Percentiles rank a stretch among this genome's conserved stretches.
These are phyloP conservation scores for Sacculina carcini DNA, from an alignment of 2,888 invertebrate genomes.

Conservation along the genomic window DNA sequence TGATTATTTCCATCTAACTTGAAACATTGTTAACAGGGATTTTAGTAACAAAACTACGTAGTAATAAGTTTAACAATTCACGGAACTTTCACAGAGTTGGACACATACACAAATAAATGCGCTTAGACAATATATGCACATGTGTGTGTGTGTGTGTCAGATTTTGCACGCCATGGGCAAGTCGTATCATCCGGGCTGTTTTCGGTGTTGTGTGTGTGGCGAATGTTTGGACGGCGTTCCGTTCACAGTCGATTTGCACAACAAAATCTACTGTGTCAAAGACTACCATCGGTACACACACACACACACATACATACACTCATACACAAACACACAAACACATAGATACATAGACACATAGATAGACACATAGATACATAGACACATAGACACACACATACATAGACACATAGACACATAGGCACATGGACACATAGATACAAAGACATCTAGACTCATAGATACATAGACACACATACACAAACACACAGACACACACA, in stretches of 20 bases:
- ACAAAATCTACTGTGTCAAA: constrained; percentile 91
- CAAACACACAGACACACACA: background rate
- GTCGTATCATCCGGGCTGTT: constrained; percentile 96
- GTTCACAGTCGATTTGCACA: constrained; percentile 90
- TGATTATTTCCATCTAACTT: too few species aligned
- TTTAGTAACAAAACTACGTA: too few species aligned
- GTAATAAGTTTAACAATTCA: background rate
- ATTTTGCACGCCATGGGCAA: constrained; percentile 98
- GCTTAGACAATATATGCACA: background rate
- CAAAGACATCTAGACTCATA: too few species aligned
- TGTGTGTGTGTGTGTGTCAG: constrained; percentile 31
- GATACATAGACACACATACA: too few species aligned
- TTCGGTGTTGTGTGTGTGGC: constrained; percentile 90
- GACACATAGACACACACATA: too few species aligned
- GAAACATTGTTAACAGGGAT: too few species aligned
- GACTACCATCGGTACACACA: constrained; percentile 58
- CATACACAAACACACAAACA: too few species aligned
- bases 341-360: too few species aligned
- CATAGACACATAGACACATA: too few species aligned
- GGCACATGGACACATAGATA: too few species aligned
- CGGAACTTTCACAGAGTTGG: background rate
- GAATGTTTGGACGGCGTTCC: constrained; percentile 94
- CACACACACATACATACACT: background rate
- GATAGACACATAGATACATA: too few species aligned
- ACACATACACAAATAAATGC: background rate